These are phyloP conservation scores for Halcyon chelicuti DNA, from an alignment of 2,797 vertebrate genomes.

Conservation along the genomic window DNA sequence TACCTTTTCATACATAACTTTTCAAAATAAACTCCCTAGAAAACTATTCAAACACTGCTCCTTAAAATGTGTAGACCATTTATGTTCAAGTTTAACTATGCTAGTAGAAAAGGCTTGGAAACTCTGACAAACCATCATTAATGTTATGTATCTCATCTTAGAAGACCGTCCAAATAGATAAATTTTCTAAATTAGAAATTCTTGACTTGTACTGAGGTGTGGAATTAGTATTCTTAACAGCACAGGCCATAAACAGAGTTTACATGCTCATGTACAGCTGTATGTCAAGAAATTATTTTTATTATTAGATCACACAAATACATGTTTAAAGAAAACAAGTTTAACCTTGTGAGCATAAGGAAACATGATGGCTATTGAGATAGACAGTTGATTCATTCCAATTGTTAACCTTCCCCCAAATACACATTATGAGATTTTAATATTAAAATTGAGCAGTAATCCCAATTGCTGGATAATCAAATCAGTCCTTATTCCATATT, in stretches of 20 bases:
- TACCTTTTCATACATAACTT: not conserved
- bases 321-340: not conserved
- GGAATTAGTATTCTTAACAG: not conserved
- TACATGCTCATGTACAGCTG: not conserved
- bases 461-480: not conserved
- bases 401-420: not conserved
- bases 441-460: constrained; percentile 6
- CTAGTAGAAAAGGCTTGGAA: not conserved
- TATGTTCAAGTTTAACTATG: not conserved
- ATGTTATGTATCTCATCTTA: not conserved
- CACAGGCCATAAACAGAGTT: not conserved
- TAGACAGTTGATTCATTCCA: not conserved
- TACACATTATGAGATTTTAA: not conserved
- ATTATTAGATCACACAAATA: not conserved
- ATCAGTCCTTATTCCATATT: not conserved
- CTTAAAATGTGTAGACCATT: not conserved
- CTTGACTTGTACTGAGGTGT: not conserved
- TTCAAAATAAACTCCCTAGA: not conserved
- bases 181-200: not conserved
- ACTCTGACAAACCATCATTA: not conserved
- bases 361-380: not conserved
- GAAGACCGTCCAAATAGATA: not conserved
- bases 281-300: not conserved
- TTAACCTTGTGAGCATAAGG: constrained; percentile 15
- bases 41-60: not conserved